A percentile compares a stretch with the other conserved stretches of the same genome.
phyloP scores from a whole-genome alignment of 2,113 vertebrate species.

The Sorex araneus region DNA sequence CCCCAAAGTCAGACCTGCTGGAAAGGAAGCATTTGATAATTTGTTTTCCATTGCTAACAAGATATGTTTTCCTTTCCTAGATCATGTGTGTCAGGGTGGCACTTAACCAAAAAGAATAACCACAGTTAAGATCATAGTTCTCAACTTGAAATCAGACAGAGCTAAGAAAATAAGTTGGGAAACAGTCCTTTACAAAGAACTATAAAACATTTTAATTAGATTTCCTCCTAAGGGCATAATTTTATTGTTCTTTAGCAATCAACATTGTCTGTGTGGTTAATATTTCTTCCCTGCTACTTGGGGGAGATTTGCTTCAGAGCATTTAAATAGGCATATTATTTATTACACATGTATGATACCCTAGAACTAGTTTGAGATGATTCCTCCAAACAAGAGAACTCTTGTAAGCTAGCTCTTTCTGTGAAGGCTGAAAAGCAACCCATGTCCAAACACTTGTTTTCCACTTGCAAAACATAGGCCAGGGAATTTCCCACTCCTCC shows the following conservation, averaged over 20 bases:
- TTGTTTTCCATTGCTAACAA: no score
- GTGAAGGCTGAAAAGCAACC: not conserved
- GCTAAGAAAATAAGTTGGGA: conserved; percentile 1
- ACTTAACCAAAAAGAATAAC: conserved; percentile 68
- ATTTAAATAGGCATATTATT: not conserved
- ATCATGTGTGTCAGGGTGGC: not conserved
- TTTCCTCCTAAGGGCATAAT: not conserved
- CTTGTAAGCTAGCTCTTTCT: not conserved
- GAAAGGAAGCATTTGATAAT: no score
- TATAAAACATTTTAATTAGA: not conserved
- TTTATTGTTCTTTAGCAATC: conserved; percentile 15
- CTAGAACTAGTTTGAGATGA: not conserved
- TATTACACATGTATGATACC: not conserved
- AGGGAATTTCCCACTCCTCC: not conserved
- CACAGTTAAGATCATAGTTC: not conserved
- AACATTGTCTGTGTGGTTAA: not conserved
- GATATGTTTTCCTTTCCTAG: not conserved
- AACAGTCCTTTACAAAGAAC: conserved; percentile 41
- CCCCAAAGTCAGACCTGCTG: no score
- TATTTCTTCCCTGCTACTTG: not conserved
- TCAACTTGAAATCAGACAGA: conserved; percentile 42
- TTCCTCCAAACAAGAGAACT: not conserved
- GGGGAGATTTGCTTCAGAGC: not conserved
- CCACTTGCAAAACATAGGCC: not conserved
- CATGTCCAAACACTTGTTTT: not conserved